Percentiles rank a stretch among this genome's conserved stretches.
Evolutionary conservation across 2,113 vertebrate genomes (phyloP).

Genomic region (Eulacestoma nigropectus): DNA sequence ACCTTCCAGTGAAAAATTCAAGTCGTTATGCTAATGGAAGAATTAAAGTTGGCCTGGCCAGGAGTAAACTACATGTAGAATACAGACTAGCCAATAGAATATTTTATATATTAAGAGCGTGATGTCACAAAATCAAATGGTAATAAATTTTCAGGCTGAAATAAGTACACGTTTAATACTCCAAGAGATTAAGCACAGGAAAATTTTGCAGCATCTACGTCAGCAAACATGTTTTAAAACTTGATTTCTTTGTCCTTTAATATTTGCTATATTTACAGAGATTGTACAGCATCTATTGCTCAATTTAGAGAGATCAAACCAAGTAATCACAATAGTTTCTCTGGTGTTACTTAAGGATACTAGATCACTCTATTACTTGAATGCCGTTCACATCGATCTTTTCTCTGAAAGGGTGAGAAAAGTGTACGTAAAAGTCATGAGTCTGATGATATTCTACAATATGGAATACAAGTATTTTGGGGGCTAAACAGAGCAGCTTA

Average conservation of each 20-base stretch:
- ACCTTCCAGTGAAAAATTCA: not conserved
- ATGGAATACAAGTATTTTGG: not conserved
- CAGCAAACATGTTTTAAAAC: not conserved
- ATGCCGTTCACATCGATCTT: not conserved
- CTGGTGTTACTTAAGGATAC: not conserved
- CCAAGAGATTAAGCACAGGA: not conserved
- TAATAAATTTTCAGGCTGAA: not conserved
- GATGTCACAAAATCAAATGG: not conserved
- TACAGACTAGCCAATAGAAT: not conserved
- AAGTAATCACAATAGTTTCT: not conserved
- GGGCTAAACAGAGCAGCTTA: not conserved
- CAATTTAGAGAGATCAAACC: not conserved
- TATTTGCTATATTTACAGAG: not conserved
- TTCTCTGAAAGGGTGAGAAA: not conserved
- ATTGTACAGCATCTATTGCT: not conserved
- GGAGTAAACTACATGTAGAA: not conserved
- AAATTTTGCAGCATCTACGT: not conserved
- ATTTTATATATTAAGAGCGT: not conserved
- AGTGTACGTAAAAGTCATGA: not conserved
- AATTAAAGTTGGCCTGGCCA: rapidly evolving
- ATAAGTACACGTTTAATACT: not conserved
- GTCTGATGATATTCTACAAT: not conserved
- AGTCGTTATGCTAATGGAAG: not conserved
- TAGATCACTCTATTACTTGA: not conserved
- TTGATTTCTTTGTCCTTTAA: not conserved